These are phyloP conservation scores for Sebastolobus altivelis DNA, from an alignment of 2,797 vertebrate genomes.

Conservation along the genomic window DNA sequence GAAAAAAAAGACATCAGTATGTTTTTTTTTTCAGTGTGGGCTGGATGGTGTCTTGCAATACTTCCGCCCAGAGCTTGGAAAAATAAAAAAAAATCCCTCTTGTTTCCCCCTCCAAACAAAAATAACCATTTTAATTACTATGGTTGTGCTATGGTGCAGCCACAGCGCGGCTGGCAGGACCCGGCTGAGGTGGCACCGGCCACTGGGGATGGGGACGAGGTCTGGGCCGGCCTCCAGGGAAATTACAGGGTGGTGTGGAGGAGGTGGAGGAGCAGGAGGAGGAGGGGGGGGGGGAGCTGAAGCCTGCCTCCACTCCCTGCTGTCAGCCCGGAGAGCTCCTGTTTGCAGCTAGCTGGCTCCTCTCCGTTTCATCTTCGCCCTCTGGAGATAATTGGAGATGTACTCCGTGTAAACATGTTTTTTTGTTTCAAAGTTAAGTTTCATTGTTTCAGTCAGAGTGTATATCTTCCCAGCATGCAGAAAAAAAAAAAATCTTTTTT, in stretches of 20 bases:
- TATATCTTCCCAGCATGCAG: conserved; percentile 38
- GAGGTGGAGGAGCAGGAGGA: background rate
- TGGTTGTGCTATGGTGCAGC: conserved; percentile 74
- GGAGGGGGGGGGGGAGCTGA: conserved; percentile 26
- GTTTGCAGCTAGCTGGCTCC: conserved; percentile 54
- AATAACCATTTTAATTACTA: conserved; percentile 87
- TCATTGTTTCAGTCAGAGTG: conserved; percentile 45
- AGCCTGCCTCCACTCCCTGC: conserved; percentile 63
- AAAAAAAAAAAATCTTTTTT: background rate
- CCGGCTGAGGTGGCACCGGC: conserved; percentile 83
- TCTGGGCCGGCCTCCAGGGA: conserved; percentile 74
- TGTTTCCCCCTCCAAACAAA: conserved; percentile 74
- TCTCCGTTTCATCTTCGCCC: conserved; percentile 66
- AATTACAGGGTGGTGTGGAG: conserved; percentile 81
- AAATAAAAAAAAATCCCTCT: conserved; percentile 63
- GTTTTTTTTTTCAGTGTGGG: conserved; percentile 69
- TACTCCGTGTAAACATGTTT: conserved; percentile 62
- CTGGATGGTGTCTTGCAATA: conserved; percentile 75
- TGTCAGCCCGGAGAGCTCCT: conserved; percentile 56
- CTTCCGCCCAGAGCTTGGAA: conserved; percentile 66
- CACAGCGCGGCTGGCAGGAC: conserved; percentile 77
- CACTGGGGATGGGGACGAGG: conserved; percentile 77
- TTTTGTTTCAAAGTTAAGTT: conserved; percentile 58
- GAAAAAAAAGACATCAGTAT: conserved; percentile 79
- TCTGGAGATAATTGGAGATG: conserved; percentile 66